These are phyloP conservation scores for Pteromalus puparum DNA, from an alignment of 1,140 invertebrate species.

Conservation along the genomic window DNA sequence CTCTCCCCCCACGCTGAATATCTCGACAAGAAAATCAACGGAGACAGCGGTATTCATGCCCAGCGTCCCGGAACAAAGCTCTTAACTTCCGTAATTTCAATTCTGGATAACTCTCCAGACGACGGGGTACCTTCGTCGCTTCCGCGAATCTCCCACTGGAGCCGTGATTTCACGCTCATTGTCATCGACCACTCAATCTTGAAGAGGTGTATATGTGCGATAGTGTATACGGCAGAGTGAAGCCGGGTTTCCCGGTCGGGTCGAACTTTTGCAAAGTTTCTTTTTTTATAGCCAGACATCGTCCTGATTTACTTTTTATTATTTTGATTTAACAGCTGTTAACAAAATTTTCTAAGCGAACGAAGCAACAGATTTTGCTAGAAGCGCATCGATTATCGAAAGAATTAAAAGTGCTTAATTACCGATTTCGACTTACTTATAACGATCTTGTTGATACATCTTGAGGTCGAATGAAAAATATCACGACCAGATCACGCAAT, in stretches of 20 bases:
- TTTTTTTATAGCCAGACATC: too few relatives aligned
- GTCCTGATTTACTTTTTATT: too few relatives aligned
- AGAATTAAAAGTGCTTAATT: not conserved
- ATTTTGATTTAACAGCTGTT: not conserved
- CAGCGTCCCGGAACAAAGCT: conserved; percentile 55
- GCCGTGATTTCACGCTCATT: conserved; percentile 21
- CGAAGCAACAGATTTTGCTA: conserved; percentile 21
- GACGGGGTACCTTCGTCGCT: not conserved
- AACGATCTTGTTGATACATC: too few relatives aligned
- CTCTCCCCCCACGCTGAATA: not conserved
- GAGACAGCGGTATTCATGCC: conserved; percentile 38
- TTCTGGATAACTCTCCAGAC: conserved; percentile 58
- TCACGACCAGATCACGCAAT: not conserved
- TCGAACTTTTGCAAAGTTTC: too few relatives aligned
- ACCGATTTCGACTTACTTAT: not conserved
- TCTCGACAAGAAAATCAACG: not conserved
- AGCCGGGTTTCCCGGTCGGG: too few relatives aligned
- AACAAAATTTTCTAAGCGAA: conserved; percentile 27
- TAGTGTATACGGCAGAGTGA: not conserved
- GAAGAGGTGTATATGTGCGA: not conserved
- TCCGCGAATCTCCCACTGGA: not conserved
- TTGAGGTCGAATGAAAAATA: too few relatives aligned
- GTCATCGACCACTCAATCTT: conserved; percentile 7
- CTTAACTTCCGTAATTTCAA: conserved; percentile 65
- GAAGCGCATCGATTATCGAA: not conserved